Base-by-base conservation (phyloP, 2,888 invertebrate genomes). In the Cordilura impudica region DNA sequence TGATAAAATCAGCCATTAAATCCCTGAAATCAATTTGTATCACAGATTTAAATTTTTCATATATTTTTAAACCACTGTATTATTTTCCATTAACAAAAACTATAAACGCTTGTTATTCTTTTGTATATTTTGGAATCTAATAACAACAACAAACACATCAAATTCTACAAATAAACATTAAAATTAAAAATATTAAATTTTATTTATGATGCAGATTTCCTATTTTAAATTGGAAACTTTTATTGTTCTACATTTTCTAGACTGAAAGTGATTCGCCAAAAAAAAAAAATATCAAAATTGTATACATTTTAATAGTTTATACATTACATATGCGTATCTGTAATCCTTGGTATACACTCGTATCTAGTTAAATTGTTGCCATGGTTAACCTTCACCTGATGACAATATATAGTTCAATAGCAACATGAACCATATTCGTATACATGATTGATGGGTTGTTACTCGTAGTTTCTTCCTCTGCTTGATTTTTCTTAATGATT, bases 351-450 rank as follows among this genome's bases (percentile, higher is more conserved):
- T 66, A 12, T 47, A 45, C 6, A 29, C 7, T 16, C 1, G 26
- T 4, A 43, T 29, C 43, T 60, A 6, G 12, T 4, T 21, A 18
- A 51, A 43, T 51, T 10, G 4, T 18, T 21, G 31, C 45, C 14
- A 53, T 61, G 14, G n/a, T 31, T 31, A 56, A 56, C 65, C 72
- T 72, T 72, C 72, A 65, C 23, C 49, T 49, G 65, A 10, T 26
- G 16, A 5, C 53, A 61, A 35, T 16, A 66, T 54, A 61, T 61
- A 69, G 75, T 74, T 74, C 61, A 75, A 75, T 60, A 69, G 35
- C 75, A 75, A 61, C 16, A 63, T 12, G 21, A 39, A 29, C 35
- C 31, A 61, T 29, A 26, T n/a, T n/a, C n/a, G n/a, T 12, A 18
- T 29, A 31, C 18, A 60, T 53, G 74, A 67, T 74, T 67, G 60